Evolutionary conservation across 2,888 invertebrate species (phyloP).

Genomic region (Orthosia cruda): DNA sequence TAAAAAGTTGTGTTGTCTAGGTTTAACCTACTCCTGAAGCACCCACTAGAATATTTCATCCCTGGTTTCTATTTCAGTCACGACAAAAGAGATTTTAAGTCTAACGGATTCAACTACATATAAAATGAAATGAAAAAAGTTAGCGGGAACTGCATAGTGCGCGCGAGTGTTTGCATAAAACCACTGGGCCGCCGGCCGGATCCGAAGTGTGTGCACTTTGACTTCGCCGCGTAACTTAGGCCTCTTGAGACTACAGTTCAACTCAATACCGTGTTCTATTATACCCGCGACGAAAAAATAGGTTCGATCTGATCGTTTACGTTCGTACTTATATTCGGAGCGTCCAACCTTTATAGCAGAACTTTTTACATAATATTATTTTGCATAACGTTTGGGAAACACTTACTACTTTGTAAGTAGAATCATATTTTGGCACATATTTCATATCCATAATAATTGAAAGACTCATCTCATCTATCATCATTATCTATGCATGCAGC

Average conservation of each 20-base stretch:
- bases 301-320: conserved; percentile 9
- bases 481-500: too few species aligned
- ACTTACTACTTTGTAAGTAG: too few species aligned
- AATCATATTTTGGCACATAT: too few species aligned
- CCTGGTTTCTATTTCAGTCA: conserved; percentile 39
- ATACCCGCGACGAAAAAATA: conserved; percentile 24
- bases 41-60: conserved; percentile 16
- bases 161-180: conserved; percentile 78
- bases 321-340: background rate
- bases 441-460: too few species aligned
- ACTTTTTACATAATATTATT: too few species aligned
- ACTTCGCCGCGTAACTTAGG: conserved; percentile 73
- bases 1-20: background rate
- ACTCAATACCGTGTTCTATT: conserved; percentile 56
- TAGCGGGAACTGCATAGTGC: conserved; percentile 67
- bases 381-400: too few species aligned
- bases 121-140: conserved; percentile 84
- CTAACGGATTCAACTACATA: conserved; percentile 64
- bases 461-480: too few species aligned
- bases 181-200: conserved; percentile 66
- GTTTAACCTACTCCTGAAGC: background rate
- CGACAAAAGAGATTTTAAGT: conserved; percentile 49
- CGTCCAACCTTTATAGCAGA: too few species aligned
- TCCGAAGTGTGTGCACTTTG: conserved; percentile 73
- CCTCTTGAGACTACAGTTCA: conserved; percentile 64